Evolutionary conservation across 2,888 invertebrate genomes (phyloP), one percentile per base, ranked within the genome.

Genomic region (Parnassius mnemosyne): DNA sequence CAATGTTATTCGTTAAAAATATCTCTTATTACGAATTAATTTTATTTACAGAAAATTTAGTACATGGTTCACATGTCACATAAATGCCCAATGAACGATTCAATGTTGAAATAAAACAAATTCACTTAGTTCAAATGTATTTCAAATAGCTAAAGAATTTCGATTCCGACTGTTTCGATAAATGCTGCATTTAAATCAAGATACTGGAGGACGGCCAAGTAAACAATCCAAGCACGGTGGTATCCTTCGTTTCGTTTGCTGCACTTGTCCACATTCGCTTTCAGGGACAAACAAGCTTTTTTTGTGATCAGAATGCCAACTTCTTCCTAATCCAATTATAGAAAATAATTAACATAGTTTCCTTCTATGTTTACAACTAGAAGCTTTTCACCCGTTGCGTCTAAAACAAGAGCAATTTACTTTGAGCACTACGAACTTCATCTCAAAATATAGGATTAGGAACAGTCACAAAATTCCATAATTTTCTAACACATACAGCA

Each of bases 181-280:
- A 81, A 82, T 80, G 77, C 78, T 69, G 76, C 79, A 87, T 87
- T 85, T 85, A 84, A 85, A 87, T 85, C 81, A 80, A 79, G 80
- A 75, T 74, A 75, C 81, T 87, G 86, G 84, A 84, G 73, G 68
- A 61, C 66, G 68, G 88, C 89, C 87, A 89, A 87, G 78, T 74
- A 76, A 75, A 69, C 77, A 71, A 70, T 57, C 64, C 66, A 69
- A 62, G 70, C 70, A 66, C 68, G 67, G 68, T 69, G 67, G 70
- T 71, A 76, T 80, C 77, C 79, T 79, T 81, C 83, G 80, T 83
- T 85, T 81, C 77, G 80, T 81, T 80, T 81, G 78, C 79, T 77
- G 79, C 78, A 81, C 84, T 85, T 84, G 84, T 83, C 82, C 84
- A 84, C 82, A 83, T 84, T 86, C 83, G 82, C 80, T 85, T 83